Evolutionary conservation across 1,140 invertebrate species (phyloP).

Genomic region (Littorina saxatilis): DNA sequence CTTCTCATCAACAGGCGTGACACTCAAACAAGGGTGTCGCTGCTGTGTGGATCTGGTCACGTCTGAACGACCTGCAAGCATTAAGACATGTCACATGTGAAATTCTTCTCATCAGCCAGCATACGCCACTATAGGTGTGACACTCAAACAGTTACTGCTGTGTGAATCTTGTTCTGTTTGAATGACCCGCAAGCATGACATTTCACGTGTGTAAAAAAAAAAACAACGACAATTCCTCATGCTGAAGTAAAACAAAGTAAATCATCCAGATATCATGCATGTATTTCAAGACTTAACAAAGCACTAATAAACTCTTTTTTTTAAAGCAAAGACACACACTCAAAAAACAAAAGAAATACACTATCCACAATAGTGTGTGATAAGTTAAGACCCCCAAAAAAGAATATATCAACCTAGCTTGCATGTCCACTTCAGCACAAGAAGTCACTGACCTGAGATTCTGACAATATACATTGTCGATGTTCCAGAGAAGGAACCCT

Average conservation of each 20-base stretch:
- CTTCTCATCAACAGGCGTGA: too few species aligned
- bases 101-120: too few species aligned
- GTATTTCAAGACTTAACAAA: not conserved
- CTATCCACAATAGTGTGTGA: not conserved
- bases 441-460: conserved; percentile 6
- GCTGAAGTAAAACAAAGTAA: conserved; percentile 1
- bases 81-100: too few species aligned
- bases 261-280: not conserved
- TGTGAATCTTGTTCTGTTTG: too few species aligned
- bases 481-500: conserved; percentile 25
- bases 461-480: conserved; percentile 29
- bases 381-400: not conserved
- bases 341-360: not conserved
- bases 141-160: too few species aligned
- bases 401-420: not conserved
- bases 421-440: not conserved
- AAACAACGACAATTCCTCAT: too few species aligned
- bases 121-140: too few species aligned
- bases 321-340: not conserved
- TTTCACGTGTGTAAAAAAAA: too few species aligned
- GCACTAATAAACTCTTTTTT: not conserved
- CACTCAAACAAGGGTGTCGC: conserved; percentile 33
- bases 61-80: conserved; percentile 22
- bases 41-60: conserved; percentile 21
- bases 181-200: too few species aligned